Evolutionary conservation across 1,140 invertebrate species (phyloP), one percentile per base, ranked within the genome.

Genomic region (Brachionus plicatilis): DNA sequence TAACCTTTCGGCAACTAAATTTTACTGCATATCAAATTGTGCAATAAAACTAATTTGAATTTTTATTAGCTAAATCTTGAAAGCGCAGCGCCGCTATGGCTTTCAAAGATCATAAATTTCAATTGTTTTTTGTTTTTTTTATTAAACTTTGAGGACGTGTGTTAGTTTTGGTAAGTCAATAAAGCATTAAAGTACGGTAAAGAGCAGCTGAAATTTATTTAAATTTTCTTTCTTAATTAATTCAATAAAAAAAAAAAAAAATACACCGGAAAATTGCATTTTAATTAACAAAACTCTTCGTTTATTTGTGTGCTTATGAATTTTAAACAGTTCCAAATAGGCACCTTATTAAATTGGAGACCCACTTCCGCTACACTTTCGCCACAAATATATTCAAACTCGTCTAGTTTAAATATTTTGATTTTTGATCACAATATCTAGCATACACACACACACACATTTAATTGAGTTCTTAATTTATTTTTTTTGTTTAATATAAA

Each of bases 161-260:
- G 68, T 72, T 72, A 72, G 68, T 41, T 72, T 70, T 72, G 37
- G 14, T 20, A 72, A 72, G 68, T 72, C 68, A 72, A 72, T 72
- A 72, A 72, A 72, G 41, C 66, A 33, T 33, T 33, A 68, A 68
- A 41, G 9, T 43, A 20, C 17, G 68, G 12, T 14, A 72, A 43
- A 72, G 68, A 72, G 68, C 68, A 72, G 68, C 68, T 72, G 68
- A 72, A 72, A 72, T 41, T 72, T 43, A 41, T 72, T 72, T 41
- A 17, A 72, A 41, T 33, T 68, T 68, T 68, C 43, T 41, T 20
- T 41, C 20, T 72, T 72, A 72, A 72, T 72, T 72, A 72, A 72
- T 72, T 72, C 68, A 72, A 72, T 72, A 72, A 72, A 72, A 72
- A 43, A 20, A 72, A 72, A 43, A 20, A 43, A 41, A 33, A 14